These are phyloP conservation scores for Bubo scandiacus DNA, from an alignment of 2,113 vertebrate genomes.

Conservation along the genomic window DNA sequence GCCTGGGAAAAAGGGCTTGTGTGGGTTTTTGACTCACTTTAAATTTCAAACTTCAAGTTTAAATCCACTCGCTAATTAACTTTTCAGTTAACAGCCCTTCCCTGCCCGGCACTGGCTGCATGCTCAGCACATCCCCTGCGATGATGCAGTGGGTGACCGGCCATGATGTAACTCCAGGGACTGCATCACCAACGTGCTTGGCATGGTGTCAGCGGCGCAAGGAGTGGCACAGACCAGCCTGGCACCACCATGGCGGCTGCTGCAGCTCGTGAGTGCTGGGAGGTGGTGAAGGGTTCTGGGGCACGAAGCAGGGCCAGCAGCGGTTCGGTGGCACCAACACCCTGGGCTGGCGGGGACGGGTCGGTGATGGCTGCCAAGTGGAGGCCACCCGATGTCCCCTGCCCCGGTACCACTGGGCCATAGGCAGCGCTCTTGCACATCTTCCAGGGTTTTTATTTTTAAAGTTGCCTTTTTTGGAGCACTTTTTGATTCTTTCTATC, in stretches of 20 bases:
- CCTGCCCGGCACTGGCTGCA: fast-evolving
- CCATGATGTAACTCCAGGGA: fast-evolving
- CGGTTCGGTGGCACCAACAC: fast-evolving
- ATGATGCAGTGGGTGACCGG: fast-evolving
- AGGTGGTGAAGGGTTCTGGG: neutral
- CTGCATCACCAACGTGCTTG: fast-evolving
- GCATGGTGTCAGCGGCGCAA: fast-evolving
- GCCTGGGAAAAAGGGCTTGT: neutral
- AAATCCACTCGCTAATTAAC: fast-evolving
- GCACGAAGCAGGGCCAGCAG: fast-evolving
- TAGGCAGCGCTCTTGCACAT: neutral
- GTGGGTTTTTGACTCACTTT: neutral
- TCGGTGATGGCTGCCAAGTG: fast-evolving
- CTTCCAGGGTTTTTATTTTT: neutral
- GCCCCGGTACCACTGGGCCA: fast-evolving
- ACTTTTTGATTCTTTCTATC: neutral
- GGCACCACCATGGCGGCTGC: fast-evolving
- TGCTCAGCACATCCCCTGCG: fast-evolving
- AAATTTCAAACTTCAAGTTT: neutral
- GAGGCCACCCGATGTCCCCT: neutral
- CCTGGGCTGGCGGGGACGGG: neutral
- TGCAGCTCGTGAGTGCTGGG: fast-evolving
- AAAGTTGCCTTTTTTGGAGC: neutral
- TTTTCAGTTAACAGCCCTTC: neutral
- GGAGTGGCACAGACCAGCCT: neutral